phyloP scores from a whole-genome alignment of 2,797 vertebrate genomes.

The Pseudochirops cupreus region DNA sequence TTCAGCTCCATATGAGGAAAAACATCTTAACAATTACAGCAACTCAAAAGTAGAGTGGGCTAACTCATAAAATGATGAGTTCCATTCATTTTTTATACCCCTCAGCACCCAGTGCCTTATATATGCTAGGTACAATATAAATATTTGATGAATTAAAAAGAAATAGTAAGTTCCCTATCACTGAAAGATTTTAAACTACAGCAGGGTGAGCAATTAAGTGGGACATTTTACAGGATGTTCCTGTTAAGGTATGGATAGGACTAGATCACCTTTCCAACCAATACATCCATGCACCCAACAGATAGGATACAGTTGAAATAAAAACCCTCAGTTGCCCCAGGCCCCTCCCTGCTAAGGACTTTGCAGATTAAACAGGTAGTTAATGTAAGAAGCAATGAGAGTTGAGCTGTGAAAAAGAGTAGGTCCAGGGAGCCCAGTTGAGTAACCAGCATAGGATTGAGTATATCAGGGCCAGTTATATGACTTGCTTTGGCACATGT shows the following conservation, averaged over 20 bases:
- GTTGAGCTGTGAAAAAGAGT: not conserved
- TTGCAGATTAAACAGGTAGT: not conserved
- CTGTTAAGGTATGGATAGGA: not conserved
- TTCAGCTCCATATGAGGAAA: not conserved
- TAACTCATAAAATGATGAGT: not conserved
- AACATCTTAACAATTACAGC: not conserved
- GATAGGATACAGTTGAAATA: not conserved
- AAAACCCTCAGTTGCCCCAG: not conserved
- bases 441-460: not conserved
- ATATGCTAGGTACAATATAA: not conserved
- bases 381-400: not conserved
- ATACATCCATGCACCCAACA: not conserved
- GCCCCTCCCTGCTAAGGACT: not conserved
- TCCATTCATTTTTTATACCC: not conserved
- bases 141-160: conserved; percentile 1
- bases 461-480: not conserved
- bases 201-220: not conserved
- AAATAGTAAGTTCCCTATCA: not conserved
- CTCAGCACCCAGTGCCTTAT: not conserved
- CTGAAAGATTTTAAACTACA: not conserved
- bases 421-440: not conserved
- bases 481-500: not conserved
- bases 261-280: not conserved
- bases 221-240: not conserved
- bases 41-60: not conserved